phyloP scores from a whole-genome alignment of 2,113 vertebrate genomes.

The Hippopotamus amphibius region DNA sequence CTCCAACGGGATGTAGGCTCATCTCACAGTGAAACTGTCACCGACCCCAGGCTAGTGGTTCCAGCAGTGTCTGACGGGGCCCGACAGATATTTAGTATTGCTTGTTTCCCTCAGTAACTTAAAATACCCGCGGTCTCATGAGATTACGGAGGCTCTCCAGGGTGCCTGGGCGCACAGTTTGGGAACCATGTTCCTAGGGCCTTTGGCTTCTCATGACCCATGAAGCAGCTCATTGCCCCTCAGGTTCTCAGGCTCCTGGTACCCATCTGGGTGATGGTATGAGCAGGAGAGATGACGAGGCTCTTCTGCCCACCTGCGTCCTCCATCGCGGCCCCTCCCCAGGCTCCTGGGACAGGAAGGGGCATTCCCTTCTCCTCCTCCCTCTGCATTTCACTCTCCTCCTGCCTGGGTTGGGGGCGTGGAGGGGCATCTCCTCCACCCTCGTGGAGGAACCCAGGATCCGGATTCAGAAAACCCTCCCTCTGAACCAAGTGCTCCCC shows the following conservation, averaged over 20 bases:
- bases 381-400: not conserved
- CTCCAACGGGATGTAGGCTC: not conserved
- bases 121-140: not conserved
- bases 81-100: accelerated
- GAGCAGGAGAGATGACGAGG: not conserved
- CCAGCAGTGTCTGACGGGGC: accelerated
- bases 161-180: not conserved
- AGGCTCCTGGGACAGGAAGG: not conserved
- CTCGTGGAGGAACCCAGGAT: not conserved
- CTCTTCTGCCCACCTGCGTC: too few relatives aligned
- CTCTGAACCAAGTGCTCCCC: not conserved
- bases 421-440: not conserved
- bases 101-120: not conserved
- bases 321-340: accelerated
- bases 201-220: not conserved
- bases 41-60: not conserved
- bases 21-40: too few relatives aligned
- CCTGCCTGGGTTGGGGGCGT: not conserved
- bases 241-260: not conserved
- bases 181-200: not conserved
- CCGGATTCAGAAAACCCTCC: not conserved
- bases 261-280: too few relatives aligned
- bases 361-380: not conserved
- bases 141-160: too few relatives aligned
- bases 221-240: not conserved